Conservation (phyloP, 2,113 vertebrate genomes). For the Siniperca knerii region DNA sequence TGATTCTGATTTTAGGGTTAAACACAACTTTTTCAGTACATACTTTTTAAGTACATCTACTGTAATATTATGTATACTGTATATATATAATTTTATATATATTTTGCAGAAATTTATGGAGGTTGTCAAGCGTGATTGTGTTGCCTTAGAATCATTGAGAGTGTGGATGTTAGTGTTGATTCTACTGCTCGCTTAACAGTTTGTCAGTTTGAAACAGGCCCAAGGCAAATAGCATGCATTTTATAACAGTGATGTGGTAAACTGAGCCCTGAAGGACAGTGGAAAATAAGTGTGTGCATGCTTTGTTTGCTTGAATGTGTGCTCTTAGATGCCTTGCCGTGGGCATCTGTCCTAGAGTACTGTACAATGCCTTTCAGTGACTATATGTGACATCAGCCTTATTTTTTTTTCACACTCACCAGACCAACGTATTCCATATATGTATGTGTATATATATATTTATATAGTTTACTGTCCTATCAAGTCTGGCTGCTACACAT, state of each 20-base stretch:
- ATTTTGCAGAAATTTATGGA: slow-evolving; percentile 3
- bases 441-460: neutral
- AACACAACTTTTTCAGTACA: neutral
- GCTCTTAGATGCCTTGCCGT: slow-evolving; percentile 29
- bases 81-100: neutral
- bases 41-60: neutral
- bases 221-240: slow-evolving; percentile 48
- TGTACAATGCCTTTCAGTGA: slow-evolving; percentile 22
- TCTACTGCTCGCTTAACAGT: slow-evolving; percentile 38
- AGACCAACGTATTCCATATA: neutral
- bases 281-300: slow-evolving; percentile 53
- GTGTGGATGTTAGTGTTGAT: slow-evolving; percentile 38
- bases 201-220: slow-evolving; percentile 45
- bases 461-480: neutral
- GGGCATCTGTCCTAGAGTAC: slow-evolving; percentile 32
- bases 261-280: slow-evolving; percentile 54
- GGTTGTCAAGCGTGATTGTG: slow-evolving; percentile 21
- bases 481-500: neutral
- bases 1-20: no score
- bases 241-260: slow-evolving; percentile 59
- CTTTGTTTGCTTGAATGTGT: slow-evolving; percentile 45
- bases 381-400: slow-evolving; percentile 3
- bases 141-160: slow-evolving; percentile 30
- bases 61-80: neutral
- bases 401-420: neutral